A percentile compares a stretch with the other conserved stretches of the same genome.
Evolutionary conservation across 2,888 invertebrate species (phyloP).

Genomic region (Mactromeris polynyma): DNA sequence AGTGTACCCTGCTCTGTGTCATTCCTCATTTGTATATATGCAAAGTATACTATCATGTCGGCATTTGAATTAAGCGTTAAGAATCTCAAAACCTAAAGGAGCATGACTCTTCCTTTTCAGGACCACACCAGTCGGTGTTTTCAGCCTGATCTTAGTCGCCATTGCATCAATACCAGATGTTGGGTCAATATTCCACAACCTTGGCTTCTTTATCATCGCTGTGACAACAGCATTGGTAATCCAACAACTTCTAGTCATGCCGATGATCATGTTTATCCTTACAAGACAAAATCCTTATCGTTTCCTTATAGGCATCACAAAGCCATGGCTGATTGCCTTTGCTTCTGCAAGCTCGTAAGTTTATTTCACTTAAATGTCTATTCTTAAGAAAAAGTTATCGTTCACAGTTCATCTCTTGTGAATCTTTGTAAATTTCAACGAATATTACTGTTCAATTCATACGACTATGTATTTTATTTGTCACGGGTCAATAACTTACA

Average conservation of each 20-base stretch:
- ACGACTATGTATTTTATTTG: too few relatives aligned
- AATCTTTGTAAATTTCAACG: too few relatives aligned
- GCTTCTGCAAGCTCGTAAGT: conserved; percentile 83
- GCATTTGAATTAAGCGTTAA: too few relatives aligned
- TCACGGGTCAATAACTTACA: too few relatives aligned
- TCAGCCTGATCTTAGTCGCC: conserved; percentile 69
- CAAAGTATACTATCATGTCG: too few relatives aligned
- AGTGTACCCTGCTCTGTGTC: too few relatives aligned
- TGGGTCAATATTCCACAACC: conserved; percentile 53
- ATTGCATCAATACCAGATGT: conserved; percentile 63
- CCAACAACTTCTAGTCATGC: conserved; percentile 79
- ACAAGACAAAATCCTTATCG: conserved; percentile 78
- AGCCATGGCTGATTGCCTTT: conserved; percentile 79
- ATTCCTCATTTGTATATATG: too few relatives aligned
- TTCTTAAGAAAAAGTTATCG: too few relatives aligned
- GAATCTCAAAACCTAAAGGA: too few relatives aligned
- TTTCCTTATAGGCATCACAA: conserved; percentile 67
- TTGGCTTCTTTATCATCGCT: conserved; percentile 72
- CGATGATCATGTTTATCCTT: conserved; percentile 73
- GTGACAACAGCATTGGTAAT: conserved; percentile 76
- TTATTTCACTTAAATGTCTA: conserved; percentile 68
- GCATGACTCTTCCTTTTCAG: too few relatives aligned
- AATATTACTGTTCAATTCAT: too few relatives aligned
- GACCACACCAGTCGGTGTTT: conserved; percentile 70
- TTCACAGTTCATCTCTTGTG: too few relatives aligned